A percentile compares a stretch with the other conserved stretches of the same genome.
Conservation (phyloP, 35 echinoderm and acorn worm genomes). For the Heliocidaris tuberculata region DNA sequence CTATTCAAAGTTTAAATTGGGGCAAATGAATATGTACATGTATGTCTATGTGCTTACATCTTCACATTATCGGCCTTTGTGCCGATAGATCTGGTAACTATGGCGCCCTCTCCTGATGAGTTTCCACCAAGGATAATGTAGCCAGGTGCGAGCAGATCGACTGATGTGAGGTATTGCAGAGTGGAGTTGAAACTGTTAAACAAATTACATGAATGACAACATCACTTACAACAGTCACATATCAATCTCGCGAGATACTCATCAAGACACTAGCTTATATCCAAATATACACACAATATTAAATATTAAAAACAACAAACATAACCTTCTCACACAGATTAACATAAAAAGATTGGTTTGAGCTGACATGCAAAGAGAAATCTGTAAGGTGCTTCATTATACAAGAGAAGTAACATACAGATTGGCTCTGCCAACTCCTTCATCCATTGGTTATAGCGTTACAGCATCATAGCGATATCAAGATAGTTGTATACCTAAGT, state of each 20-base stretch:
- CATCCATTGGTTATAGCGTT: too few relatives aligned
- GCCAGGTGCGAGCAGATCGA: conserved; percentile 71
- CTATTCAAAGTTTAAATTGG: neutral
- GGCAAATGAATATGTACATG: neutral
- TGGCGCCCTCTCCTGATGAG: conserved; percentile 79
- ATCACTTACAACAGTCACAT: neutral
- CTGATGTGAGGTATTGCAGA: conserved; percentile 24
- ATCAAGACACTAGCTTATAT: neutral
- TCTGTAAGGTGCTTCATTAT: too few relatives aligned
- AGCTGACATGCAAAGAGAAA: too few relatives aligned
- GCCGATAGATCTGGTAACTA: conserved; percentile 67
- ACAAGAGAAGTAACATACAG: too few relatives aligned
- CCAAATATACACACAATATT: too few relatives aligned
- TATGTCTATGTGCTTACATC: neutral
- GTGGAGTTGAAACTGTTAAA: conserved; percentile 4
- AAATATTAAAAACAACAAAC: neutral
- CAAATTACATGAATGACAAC: neutral
- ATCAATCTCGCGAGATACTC: neutral
- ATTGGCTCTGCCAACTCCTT: too few relatives aligned
- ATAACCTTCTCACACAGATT: neutral
- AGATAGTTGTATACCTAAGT: too few relatives aligned
- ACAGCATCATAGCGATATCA: too few relatives aligned
- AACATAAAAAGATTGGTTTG: too few relatives aligned
- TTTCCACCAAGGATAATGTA: conserved; percentile 96
- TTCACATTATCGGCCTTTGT: conserved; percentile 43